Base-by-base conservation (phyloP, 2,888 invertebrate genomes). In the Drosophila neonasuta region DNA sequence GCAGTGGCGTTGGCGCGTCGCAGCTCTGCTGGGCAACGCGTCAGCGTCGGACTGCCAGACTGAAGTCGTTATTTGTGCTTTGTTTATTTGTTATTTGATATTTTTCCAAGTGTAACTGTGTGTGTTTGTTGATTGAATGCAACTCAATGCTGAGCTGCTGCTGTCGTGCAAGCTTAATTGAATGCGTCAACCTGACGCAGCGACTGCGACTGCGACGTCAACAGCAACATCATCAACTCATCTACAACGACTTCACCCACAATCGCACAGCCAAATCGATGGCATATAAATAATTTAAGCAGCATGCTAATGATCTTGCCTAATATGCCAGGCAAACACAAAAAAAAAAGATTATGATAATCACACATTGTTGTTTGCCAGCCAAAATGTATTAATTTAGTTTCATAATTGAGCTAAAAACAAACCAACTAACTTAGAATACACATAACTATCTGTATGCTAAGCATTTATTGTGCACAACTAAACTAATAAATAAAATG, bases 41-140 rank as follows among this genome's bases (percentile, higher is more conserved):
- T 90, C 56, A 91, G 86, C 79, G 91, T 90, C 79, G 90, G 91
- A 7, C 77, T 90, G 71, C 90, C 90, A 41, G 90, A 90, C 80
- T 90, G 82, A 89, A 48, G 20, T 45, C 50, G 30, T 15, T 30
- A 15, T 11, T n/a, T 44, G 46, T 44, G 24, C 58, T n/a, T 60
- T 58, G 58, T 72, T 60, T 58, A 61, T 72, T 68, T 55, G 41
- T 60, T 68, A 59, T 57, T 64, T 62, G 13, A 36, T 45, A 10
- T 39, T 42, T 58, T n/a, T 10, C 32, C 32, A 32, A 32, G 32
- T 36, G 24, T 24, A 6, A 24, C 24, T n/a, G 36, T 32, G n/a
- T 48, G 9, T 41, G 30, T 46, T 50, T 68, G 61, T 54, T 68
- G 65, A 64, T 52, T 70, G 71, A 70, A 66, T 80, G 84, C 80